phyloP scores from a whole-genome alignment of 1,140 invertebrate genomes.

The Penaeus vannamei region DNA sequence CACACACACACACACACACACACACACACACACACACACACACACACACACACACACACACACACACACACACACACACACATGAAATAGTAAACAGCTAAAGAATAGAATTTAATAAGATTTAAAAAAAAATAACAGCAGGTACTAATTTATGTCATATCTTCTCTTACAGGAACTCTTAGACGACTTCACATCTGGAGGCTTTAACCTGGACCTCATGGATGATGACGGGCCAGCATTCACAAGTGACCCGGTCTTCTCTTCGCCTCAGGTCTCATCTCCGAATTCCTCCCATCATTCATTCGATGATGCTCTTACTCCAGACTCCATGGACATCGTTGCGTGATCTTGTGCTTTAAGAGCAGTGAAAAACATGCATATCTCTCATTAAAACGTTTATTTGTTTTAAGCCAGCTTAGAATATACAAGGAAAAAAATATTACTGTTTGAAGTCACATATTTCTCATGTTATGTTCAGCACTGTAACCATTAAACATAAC shows the following conservation, averaged over 20 bases:
- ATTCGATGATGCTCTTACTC: constrained; percentile 58
- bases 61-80: no score
- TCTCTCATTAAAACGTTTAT: background rate
- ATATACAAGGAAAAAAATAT: no score
- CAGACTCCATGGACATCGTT: constrained; percentile 62
- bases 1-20: no score
- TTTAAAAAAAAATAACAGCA: no score
- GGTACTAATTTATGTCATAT: background rate
- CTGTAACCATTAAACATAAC: no score
- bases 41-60: no score
- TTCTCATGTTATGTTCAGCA: no score
- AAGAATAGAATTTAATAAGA: no score
- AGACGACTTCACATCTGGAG: constrained; percentile 62
- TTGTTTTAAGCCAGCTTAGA: background rate
- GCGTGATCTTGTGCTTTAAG: constrained; percentile 35
- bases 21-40: no score
- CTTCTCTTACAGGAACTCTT: constrained; percentile 46
- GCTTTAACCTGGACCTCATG: constrained; percentile 62
- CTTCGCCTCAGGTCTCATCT: constrained; percentile 61
- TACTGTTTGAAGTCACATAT: no score
- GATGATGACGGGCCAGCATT: constrained; percentile 60
- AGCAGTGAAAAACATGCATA: background rate
- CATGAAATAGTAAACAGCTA: no score
- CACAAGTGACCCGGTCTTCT: constrained; percentile 60
- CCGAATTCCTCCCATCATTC: constrained; percentile 60